Conservation (phyloP, 2,113 vertebrate species). For the Oreocharis arfaki region DNA sequence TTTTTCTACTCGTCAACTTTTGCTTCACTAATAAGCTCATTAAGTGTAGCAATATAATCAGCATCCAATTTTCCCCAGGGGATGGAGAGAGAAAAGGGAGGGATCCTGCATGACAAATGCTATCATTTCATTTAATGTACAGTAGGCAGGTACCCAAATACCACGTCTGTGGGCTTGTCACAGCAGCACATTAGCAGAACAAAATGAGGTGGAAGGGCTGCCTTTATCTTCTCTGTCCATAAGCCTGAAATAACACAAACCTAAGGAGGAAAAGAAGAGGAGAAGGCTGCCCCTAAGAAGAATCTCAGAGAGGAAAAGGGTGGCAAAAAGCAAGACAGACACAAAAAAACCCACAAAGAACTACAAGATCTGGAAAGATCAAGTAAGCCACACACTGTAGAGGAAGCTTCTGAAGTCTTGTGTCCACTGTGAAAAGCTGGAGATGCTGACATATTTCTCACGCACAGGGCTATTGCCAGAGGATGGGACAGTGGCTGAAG, state of each 20-base stretch:
- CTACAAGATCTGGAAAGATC: neutral
- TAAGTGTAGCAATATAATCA: neutral
- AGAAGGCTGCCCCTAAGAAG: neutral
- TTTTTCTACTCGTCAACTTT: neutral
- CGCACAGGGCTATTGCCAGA: rapidly evolving
- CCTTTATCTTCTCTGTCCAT: neutral
- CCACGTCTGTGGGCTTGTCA: neutral
- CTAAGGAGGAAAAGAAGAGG: neutral
- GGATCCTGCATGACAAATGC: neutral
- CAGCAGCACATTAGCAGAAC: neutral
- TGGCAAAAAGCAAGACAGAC: neutral
- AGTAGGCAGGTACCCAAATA: neutral
- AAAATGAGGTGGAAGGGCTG: neutral
- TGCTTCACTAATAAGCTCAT: neutral
- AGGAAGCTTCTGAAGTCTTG: neutral
- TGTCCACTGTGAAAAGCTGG: neutral
- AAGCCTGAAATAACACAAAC: neutral
- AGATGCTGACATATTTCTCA: neutral
- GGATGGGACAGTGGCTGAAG: neutral
- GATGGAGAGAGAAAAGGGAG: neutral
- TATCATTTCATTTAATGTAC: neutral
- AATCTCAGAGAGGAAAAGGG: neutral
- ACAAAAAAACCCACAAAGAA: neutral
- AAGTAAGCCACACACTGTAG: neutral
- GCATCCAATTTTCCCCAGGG: neutral